These are phyloP conservation scores for Drusus annulatus DNA, from an alignment of 1,140 invertebrate species.

Conservation along the genomic window DNA sequence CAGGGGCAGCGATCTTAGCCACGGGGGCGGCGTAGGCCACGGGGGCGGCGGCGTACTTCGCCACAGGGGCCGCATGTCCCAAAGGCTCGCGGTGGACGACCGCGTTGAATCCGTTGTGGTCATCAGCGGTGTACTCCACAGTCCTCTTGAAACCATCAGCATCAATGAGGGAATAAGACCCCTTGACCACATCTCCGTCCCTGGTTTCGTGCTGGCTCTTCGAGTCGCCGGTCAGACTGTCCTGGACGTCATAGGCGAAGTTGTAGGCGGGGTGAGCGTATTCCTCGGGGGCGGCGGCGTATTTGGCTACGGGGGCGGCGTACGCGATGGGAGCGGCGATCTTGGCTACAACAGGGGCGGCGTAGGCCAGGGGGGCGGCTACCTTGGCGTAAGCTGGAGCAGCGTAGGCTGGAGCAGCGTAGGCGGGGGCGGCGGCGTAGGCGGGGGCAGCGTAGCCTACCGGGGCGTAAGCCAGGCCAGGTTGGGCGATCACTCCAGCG, in stretches of 20 bases:
- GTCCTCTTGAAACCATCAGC: constrained; percentile 72
- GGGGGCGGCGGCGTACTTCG: constrained; percentile 55
- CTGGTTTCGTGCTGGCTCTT: constrained; percentile 74
- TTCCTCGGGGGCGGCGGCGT: constrained; percentile 63
- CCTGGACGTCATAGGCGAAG: constrained; percentile 70
- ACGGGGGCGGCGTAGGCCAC: constrained; percentile 33
- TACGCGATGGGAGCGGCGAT: constrained; percentile 60
- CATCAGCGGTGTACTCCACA: constrained; percentile 75
- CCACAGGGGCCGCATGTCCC: constrained; percentile 56
- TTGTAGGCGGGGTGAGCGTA: constrained; percentile 73
- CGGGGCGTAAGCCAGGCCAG: constrained; percentile 67
- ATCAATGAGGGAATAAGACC: constrained; percentile 71
- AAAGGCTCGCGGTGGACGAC: constrained; percentile 64
- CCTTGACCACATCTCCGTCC: constrained; percentile 73
- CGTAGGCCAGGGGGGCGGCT: constrained; percentile 55
- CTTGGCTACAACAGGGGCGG: constrained; percentile 58
- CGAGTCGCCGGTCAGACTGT: constrained; percentile 74
- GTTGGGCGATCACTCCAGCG: constrained; percentile 64
- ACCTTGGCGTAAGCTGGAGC: constrained; percentile 59
- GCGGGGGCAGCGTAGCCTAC: constrained; percentile 58
- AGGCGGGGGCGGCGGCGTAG: constrained; percentile 57
- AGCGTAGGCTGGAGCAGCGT: constrained; percentile 61
- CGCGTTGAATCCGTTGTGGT: constrained; percentile 60
- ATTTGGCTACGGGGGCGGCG: constrained; percentile 51
- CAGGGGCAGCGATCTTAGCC: constrained; percentile 50